Conservation (phyloP, 2,113 vertebrate genomes). For the Megalops atlanticus region DNA sequence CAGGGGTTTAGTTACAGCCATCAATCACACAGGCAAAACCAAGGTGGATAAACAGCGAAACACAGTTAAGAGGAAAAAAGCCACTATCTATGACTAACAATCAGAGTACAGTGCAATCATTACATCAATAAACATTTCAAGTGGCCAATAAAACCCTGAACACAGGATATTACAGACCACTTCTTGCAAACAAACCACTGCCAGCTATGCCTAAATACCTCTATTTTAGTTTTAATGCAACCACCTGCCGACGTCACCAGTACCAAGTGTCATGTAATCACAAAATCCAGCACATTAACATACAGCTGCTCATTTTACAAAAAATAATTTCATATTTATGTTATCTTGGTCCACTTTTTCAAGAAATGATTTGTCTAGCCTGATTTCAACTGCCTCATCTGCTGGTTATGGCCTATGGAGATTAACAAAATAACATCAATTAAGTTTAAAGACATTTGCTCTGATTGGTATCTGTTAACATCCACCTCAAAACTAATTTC, state of each 20-base stretch:
- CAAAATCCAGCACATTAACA: neutral
- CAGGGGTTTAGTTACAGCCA: too few species aligned
- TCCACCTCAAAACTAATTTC: neutral
- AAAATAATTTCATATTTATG: too few species aligned
- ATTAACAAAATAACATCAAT: neutral
- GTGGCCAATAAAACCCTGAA: neutral
- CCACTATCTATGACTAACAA: neutral
- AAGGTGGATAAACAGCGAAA: too few species aligned
- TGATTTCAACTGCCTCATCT: neutral
- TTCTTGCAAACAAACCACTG: neutral
- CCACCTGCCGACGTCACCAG: neutral
- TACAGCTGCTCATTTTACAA: too few species aligned
- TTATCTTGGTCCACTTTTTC: neutral
- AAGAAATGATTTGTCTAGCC: neutral
- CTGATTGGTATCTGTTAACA: neutral
- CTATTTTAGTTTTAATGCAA: neutral
- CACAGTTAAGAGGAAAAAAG: too few species aligned
- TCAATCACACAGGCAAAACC: too few species aligned
- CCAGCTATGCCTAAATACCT: neutral
- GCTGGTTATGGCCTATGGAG: neutral
- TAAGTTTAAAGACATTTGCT: neutral
- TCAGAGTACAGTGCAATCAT: neutral
- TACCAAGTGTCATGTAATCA: neutral
- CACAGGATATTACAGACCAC: neutral
- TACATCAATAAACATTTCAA: neutral